Percentiles rank a stretch among this genome's conserved stretches.
phyloP scores from a whole-genome alignment of 1,140 invertebrate species.

The Bombus pyrosoma region DNA sequence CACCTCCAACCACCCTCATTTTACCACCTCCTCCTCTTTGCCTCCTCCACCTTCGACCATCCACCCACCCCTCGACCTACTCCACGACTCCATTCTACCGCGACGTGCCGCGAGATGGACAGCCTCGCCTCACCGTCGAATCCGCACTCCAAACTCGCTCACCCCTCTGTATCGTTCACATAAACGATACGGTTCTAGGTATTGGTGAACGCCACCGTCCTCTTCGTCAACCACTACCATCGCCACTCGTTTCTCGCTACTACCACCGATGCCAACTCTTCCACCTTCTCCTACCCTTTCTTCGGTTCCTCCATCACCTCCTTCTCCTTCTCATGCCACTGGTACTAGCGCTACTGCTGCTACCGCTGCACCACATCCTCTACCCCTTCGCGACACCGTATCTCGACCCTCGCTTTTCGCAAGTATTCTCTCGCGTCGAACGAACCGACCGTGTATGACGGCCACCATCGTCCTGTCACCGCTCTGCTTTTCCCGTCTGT shows the following conservation, averaged over 20 bases:
- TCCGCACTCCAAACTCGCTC: constrained; percentile 60
- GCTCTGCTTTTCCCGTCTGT: constrained; percentile 5
- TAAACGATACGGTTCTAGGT: constrained; percentile 38
- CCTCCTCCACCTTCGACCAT: constrained; percentile 64
- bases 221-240: constrained; percentile 57
- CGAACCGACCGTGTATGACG: constrained; percentile 35
- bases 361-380: not conserved
- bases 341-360: not conserved
- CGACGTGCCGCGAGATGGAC: constrained; percentile 77
- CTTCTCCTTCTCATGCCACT: not conserved
- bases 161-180: constrained; percentile 51
- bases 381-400: constrained; percentile 53
- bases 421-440: constrained; percentile 61
- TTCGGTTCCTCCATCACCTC: constrained; percentile 7
- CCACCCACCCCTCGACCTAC: constrained; percentile 65
- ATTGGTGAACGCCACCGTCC: constrained; percentile 59
- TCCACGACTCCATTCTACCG: constrained; percentile 76
- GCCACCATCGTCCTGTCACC: constrained; percentile 56
- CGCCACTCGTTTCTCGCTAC: constrained; percentile 16
- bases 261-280: constrained; percentile 42
- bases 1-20: constrained; percentile 64
- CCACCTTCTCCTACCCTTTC: constrained; percentile 44
- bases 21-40: constrained; percentile 60
- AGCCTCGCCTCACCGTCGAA: constrained; percentile 71
- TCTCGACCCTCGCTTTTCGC: constrained; percentile 61